Evolutionary conservation across 2,113 vertebrate genomes (phyloP), one percentile per base, ranked within the genome.

Genomic region (Myotis brandtii): DNA sequence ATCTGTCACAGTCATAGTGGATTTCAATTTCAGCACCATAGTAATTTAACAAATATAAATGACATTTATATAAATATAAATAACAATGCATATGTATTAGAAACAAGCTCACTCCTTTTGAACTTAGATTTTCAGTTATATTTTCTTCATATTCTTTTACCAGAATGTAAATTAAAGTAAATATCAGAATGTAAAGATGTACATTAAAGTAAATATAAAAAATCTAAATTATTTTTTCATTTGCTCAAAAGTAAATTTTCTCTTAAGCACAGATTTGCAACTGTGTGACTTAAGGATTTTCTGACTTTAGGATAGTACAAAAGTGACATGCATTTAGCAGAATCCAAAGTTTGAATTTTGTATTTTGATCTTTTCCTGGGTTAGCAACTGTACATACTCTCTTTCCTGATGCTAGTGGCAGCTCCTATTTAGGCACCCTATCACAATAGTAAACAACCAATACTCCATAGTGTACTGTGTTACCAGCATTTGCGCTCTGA

Each of bases 1-100:
- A 93, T 94, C 56, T 52, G 32, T 1, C 72, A 25, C 72, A 92
- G 76, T 86, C 32, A 64, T 86, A 77, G 9, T 82, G 34, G 9
- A 62, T 93, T 94, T 97, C 21, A 27, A 73, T 91, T 89, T 93
- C 2, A 79, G 40, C 43, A 92, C 12, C 34, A n/a, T 73, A 16
- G n/a, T 70, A 6, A 2, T 40, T 86, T 86, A 83, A 77, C 52
- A 82, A 89, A 48, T 80, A 72, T 72, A 67, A 92, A 70, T 82
- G 37, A 80, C 8, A 86, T 73, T 3, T 80, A 10, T 52, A 67
- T 25, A 5, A 21, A 48, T 52, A 43, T 43, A 43, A 43, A 43
- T 43, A 43, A 43, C 43, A 43, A 43, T 43, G 6, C 43, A 8
- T 43, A 43, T 43, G 43, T 48, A 25, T 89, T 86, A 52, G 27